Evolutionary conservation across 2,797 vertebrate species (phyloP), one percentile per base, ranked within the genome.

Genomic region (Coluber constrictor): DNA sequence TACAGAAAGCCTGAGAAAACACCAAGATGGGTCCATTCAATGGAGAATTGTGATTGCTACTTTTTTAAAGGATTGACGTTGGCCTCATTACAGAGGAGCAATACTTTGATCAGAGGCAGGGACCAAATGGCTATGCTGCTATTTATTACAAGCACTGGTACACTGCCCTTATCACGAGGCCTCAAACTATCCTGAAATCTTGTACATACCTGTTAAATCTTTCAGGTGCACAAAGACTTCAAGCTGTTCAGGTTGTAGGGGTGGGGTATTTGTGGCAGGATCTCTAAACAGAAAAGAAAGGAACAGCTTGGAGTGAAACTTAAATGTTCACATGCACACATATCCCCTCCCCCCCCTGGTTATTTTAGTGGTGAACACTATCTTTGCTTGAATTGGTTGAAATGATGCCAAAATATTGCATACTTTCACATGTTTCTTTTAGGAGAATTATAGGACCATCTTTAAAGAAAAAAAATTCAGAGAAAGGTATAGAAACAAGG

Each of bases 161-260:
- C 37, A 47, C 1, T 83, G 74, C 37, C 37, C 74, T 83, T 83
- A 83, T 83, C 37, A 83, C 20, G 47, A 47, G 37, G 37, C 37
- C 37, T 83, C 37, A 5, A 23, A 55, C 12, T 43, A 43, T 54
- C 86, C 10, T 86, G n/a, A 90, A 92, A 70, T 57, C 37, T 93
- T 57, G 43, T 89, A 95, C 94, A 51, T 97, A 99, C 99, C 99
- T 94, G 99, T 99, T 88, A 99, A 98, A 97, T 99, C 99, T 96
- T 99, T 98, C 94, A 99, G 96, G n/a, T 95, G 97, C 96, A 96
- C 98, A 3, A 99, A 99, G 90, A 97, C 96, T 2, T 93, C 96
- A 86, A 99, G 98, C 94, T 99, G 98, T 90, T 98, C 95, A 0
- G 97, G 95, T 92, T 97, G 97, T 94, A 99, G 96, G 0, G 98